A percentile compares a stretch with the other conserved stretches of the same genome.
These are phyloP conservation scores for Ophiothrix spiculata DNA, from an alignment of 35 echinoderm and acorn worm species.

Conservation along the genomic window DNA sequence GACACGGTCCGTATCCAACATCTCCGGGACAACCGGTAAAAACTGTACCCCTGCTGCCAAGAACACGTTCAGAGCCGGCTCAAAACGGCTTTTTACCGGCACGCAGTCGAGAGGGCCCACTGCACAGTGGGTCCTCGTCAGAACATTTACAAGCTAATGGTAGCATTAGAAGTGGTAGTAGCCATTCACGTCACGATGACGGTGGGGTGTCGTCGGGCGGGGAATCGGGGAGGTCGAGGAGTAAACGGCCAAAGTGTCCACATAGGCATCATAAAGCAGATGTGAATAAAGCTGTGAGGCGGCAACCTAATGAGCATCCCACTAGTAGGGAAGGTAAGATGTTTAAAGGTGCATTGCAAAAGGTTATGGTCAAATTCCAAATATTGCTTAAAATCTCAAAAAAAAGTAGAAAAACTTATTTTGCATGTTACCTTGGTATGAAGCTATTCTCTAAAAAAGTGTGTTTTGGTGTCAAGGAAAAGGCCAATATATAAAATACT, in stretches of 20 bases:
- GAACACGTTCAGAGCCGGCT: slow-evolving; percentile 14
- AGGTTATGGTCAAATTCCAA: no score
- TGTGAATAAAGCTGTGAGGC: background rate
- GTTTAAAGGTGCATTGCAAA: no score
- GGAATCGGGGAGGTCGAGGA: background rate
- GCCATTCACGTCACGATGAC: background rate
- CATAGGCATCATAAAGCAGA: slow-evolving; percentile 32
- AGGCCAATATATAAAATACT: no score
- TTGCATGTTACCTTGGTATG: no score
- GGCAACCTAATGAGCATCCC: background rate
- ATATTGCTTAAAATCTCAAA: no score
- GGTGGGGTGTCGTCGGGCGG: background rate
- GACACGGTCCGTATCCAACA: background rate
- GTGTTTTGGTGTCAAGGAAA: no score
- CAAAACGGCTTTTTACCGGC: background rate
- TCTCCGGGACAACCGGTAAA: background rate
- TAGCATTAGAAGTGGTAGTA: background rate
- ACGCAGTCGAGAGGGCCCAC: background rate
- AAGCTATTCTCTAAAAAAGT: background rate
- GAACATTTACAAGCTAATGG: slow-evolving; percentile 1
- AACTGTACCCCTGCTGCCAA: background rate
- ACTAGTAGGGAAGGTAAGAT: slow-evolving; percentile 1
- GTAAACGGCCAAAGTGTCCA: slow-evolving; percentile 24
- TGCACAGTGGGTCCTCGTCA: background rate
- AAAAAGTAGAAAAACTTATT: no score